Evolutionary conservation across 64 coral and sea anemone species (phyloP), one percentile per base, ranked within the genome.

Genomic region (Orbicella faveolata): DNA sequence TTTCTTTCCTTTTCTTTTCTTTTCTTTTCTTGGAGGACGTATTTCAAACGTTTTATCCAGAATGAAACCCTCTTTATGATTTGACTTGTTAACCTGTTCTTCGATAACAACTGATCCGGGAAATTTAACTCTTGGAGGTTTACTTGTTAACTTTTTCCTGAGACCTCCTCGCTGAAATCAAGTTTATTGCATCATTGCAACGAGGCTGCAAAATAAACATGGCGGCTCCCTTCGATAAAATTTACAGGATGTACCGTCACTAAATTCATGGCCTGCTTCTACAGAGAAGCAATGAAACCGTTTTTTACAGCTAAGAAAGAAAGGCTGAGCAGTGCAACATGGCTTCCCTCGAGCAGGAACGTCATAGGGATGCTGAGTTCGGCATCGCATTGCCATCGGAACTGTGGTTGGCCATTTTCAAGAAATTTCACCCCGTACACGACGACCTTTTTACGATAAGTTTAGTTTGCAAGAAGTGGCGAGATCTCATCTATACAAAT

Each of bases 401-500:
- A 52, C 69, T 96, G 21, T 96, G 95, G 95, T 41, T 96, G 77
- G 87, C 81, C 4, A 96, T 96, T 83, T 91, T 96, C 59, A 83
- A 88, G 74, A 57, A 79, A 18, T 90, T 94, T 59, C 83, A 97
- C 48, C 95, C 95, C 25, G 76, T 94, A 34, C 93, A 91, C 81
- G 88, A 97, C 20, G 79, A 97, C 79, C 44, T 97, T 11, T 86
- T 94, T 63, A 25, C 83, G 36, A 36, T 97, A 13, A 75, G 92
- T 4, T 63, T 90, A 26, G 95, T 97, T 34, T 97, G 92, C 48
- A 93, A 88, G 78, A 89, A 78, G 63, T 96, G 95, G 95, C 41
- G 75, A 75, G 75, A 37, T 23, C 57, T 96, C 11, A 80, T 96
- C 1, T 30, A 79, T 25, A 61, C 44, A 6, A 78, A 94, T 10